Evolutionary conservation across 2,797 vertebrate species (phyloP).

Genomic region (Schizothorax lantsangensis): DNA sequence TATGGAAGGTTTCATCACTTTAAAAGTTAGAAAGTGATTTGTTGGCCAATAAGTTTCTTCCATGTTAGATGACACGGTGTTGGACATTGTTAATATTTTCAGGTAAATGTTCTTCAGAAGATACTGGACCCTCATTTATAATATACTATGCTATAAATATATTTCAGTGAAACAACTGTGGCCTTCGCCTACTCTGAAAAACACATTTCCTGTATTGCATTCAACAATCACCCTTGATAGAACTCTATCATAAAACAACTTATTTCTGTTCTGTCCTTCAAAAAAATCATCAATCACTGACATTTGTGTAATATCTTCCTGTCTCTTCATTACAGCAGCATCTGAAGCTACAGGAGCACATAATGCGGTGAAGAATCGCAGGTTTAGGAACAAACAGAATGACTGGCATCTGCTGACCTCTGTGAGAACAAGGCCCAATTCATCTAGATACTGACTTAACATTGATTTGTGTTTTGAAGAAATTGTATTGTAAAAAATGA

Average conservation of each 20-base stretch:
- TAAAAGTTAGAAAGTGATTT: neutral
- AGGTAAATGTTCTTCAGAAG: neutral
- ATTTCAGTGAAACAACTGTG: neutral
- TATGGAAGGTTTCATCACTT: neutral
- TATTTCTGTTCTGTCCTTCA: neutral
- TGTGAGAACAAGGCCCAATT: neutral
- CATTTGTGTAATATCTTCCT: neutral
- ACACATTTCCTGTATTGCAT: neutral
- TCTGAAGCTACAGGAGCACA: slow-evolving; percentile 3
- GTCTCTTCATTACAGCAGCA: slow-evolving; percentile 19
- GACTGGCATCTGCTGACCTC: neutral
- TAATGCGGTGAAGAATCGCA: neutral
- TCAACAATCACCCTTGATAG: slow-evolving; percentile 19
- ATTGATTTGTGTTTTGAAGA: slow-evolving; percentile 68
- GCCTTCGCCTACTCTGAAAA: slow-evolving; percentile 14
- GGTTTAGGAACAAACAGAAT: neutral
- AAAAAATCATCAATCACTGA: neutral
- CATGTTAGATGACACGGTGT: neutral
- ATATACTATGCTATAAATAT: neutral
- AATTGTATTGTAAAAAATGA: slow-evolving; percentile 61
- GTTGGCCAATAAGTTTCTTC: neutral
- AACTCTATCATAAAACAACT: slow-evolving; percentile 13
- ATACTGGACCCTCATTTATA: neutral
- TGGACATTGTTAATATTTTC: neutral
- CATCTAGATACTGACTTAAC: slow-evolving; percentile 62